phyloP scores from a whole-genome alignment of 53 echinoderm and acorn worm genomes.

The Mesocentrotus franciscanus region DNA sequence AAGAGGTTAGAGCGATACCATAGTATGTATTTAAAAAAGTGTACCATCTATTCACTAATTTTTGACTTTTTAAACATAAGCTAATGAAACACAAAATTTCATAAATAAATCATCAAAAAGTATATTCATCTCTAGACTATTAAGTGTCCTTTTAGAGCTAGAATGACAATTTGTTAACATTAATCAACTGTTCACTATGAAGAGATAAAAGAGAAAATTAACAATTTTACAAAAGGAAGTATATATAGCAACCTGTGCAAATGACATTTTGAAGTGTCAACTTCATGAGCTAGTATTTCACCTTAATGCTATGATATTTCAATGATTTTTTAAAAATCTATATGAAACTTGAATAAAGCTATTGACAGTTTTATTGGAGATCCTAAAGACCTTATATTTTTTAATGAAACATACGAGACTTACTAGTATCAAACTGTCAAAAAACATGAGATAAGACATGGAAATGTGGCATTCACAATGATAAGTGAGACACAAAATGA shows the following conservation, averaged over 20 bases:
- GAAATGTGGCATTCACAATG: neutral
- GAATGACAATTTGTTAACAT: neutral
- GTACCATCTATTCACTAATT: neutral
- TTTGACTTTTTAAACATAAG: neutral
- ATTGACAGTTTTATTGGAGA: too few relatives aligned
- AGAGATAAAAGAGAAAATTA: neutral
- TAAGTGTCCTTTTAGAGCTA: neutral
- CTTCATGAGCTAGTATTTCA: neutral
- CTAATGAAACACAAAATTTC: neutral
- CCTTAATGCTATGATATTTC: neutral
- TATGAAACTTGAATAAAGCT: too few relatives aligned
- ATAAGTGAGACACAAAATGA: neutral
- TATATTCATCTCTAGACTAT: neutral
- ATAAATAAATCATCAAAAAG: neutral
- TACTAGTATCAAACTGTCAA: neutral
- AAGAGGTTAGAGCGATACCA: neutral
- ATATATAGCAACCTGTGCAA: neutral
- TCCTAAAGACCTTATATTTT: neutral
- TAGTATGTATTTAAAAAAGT: neutral
- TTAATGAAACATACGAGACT: neutral
- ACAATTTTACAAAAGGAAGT: neutral
- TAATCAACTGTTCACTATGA: too few relatives aligned
- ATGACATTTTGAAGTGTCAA: neutral
- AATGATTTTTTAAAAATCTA: too few relatives aligned
- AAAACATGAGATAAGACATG: neutral